A percentile compares a stretch with the other conserved stretches of the same genome.
phyloP scores from a whole-genome alignment of 1,140 invertebrate species.

The Sesamia nonagrioides region DNA sequence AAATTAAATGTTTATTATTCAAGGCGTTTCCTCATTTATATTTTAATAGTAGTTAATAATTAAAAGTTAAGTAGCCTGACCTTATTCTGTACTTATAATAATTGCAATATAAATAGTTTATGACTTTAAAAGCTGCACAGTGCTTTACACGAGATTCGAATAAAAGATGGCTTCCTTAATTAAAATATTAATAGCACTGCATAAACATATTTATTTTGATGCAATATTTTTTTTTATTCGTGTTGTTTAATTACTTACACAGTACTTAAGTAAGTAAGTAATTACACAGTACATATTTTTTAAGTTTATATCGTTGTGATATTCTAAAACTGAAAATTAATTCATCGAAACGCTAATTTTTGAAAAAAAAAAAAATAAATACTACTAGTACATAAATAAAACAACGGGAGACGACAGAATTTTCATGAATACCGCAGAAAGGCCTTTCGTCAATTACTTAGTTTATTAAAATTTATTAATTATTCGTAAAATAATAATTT shows the following conservation, averaged over 20 bases:
- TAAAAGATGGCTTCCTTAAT: conserved; percentile 49
- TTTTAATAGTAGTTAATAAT: conserved; percentile 58
- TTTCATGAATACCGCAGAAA: no score
- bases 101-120: conserved; percentile 55
- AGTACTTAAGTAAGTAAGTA: no score
- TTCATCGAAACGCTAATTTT: no score
- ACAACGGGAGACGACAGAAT: no score
- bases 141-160: conserved; percentile 37
- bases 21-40: conserved; percentile 72
- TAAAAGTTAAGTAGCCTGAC: conserved; percentile 58
- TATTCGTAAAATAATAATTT: no score
- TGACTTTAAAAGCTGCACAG: conserved; percentile 45
- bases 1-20: conserved; percentile 60
- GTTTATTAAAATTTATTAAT: no score
- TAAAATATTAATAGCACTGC: conserved; percentile 45
- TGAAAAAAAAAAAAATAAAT: no score
- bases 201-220: conserved; percentile 37
- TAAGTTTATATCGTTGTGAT: no score
- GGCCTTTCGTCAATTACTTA: no score
- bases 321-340: not conserved
- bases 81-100: conserved; percentile 54
- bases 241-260: not conserved
- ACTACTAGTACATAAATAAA: no score
- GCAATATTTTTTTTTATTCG: not conserved
- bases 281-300: no score